Conservation (phyloP, 2,888 invertebrate genomes). For the Cetonia aurata region DNA sequence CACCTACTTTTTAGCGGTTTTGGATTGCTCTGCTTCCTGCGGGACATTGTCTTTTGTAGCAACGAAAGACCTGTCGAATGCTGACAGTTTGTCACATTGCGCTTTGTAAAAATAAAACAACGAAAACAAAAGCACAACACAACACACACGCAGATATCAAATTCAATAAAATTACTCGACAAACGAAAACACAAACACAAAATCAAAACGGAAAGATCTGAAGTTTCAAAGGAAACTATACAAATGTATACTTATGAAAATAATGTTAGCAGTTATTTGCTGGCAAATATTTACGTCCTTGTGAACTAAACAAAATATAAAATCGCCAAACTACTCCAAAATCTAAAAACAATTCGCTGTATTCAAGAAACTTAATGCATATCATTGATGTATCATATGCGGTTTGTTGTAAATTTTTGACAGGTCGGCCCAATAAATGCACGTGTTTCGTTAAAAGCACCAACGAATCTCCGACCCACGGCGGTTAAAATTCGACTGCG, state of each 20-base stretch:
- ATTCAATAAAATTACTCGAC: conserved; percentile 39
- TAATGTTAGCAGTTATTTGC: conserved; percentile 17
- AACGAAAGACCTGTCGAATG: conserved; percentile 47
- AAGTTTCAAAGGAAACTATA: conserved; percentile 15
- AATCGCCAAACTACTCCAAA: background rate
- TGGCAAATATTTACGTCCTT: conserved; percentile 28
- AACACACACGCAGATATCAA: conserved; percentile 38
- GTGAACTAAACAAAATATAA: conserved; percentile 15
- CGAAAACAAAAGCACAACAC: conserved; percentile 48
- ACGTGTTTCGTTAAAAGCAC: conserved; percentile 48
- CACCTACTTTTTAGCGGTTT: conserved; percentile 95
- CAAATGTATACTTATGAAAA: conserved; percentile 3
- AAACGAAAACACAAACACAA: conserved; percentile 42
- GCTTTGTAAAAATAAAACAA: conserved; percentile 48
- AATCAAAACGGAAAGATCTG: conserved; percentile 29
- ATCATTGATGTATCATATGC: conserved; percentile 12
- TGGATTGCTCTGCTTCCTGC: conserved; percentile 96
- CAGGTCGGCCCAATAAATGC: conserved; percentile 37
- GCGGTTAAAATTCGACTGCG: conserved; percentile 41
- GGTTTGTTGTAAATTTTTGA: conserved; percentile 36
- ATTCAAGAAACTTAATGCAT: conserved; percentile 32
- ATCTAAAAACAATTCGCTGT: conserved; percentile 1
- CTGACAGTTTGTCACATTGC: conserved; percentile 43
- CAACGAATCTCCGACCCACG: conserved; percentile 21
- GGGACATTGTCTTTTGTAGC: conserved; percentile 77